Evolutionary conservation across 1,140 invertebrate genomes (phyloP).

Genomic region (Cherax quadricarinatus): DNA sequence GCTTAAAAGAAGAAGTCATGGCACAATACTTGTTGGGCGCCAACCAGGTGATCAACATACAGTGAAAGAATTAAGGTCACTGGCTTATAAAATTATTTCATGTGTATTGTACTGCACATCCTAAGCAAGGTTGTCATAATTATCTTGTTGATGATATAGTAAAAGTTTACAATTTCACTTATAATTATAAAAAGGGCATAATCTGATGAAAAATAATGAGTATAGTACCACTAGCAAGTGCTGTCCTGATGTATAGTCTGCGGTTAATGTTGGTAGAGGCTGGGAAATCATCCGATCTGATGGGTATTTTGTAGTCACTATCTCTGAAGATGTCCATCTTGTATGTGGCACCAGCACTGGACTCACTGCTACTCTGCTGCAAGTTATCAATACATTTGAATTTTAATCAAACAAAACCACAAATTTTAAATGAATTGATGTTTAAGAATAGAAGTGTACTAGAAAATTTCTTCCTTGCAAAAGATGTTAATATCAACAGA

Average conservation of each 20-base stretch:
- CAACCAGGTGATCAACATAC: no score
- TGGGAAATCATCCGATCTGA: background rate
- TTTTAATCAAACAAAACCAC: background rate
- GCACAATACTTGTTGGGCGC: no score
- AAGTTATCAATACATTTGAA: background rate
- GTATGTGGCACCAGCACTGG: slow-evolving; percentile 37
- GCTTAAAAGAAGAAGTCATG: no score
- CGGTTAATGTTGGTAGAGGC: background rate
- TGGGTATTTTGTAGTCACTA: slow-evolving; percentile 23
- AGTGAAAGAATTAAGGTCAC: no score
- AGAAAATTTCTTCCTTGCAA: no score
- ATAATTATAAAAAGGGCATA: background rate
- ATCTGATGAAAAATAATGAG: background rate
- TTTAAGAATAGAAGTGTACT: no score
- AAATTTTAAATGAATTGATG: background rate
- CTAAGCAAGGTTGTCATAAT: no score
- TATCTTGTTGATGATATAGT: no score
- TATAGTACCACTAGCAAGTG: slow-evolving; percentile 43
- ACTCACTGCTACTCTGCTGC: slow-evolving; percentile 5
- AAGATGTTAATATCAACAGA: no score
- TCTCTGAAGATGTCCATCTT: slow-evolving; percentile 48
- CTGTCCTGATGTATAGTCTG: slow-evolving; percentile 24
- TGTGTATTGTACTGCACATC: no score
- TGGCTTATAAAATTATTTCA: no score
- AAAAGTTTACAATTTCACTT: no score